A percentile compares a stretch with the other conserved stretches of the same genome.
These are phyloP conservation scores for Sebastiscus tertius DNA, from an alignment of 2,797 vertebrate species.

Conservation along the genomic window DNA sequence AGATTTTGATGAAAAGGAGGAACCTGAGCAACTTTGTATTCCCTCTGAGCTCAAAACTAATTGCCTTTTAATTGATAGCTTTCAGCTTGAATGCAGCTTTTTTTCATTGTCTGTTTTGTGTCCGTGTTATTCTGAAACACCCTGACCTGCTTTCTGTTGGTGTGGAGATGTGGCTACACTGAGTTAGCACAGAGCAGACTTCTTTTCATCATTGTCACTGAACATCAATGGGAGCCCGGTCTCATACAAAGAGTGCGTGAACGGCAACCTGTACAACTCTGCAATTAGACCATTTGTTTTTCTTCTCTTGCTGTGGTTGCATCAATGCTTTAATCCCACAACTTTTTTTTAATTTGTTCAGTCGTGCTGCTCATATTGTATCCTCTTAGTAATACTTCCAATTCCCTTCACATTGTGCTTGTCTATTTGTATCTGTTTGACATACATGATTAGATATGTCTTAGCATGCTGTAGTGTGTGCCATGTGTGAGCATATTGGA, in stretches of 20 bases:
- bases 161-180: background rate
- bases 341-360: background rate
- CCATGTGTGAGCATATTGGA: background rate
- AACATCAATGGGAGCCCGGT: background rate
- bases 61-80: conserved; percentile 52
- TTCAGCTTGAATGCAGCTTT: conserved; percentile 31
- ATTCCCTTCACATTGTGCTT: background rate
- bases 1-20: conserved; percentile 35
- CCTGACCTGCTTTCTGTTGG: background rate
- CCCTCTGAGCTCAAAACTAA: conserved; percentile 31
- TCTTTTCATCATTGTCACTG: background rate
- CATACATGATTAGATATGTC: conserved; percentile 24
- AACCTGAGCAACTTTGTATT: conserved; percentile 32
- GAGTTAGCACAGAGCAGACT: background rate
- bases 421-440: conserved; percentile 10
- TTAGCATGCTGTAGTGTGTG: background rate
- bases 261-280: background rate
- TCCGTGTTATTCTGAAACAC: background rate
- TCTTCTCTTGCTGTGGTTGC: background rate
- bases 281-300: background rate
- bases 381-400: background rate
- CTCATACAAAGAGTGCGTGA: background rate
- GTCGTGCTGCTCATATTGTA: background rate
- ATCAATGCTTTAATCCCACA: background rate
- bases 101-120: background rate